Conservation (phyloP, 2,797 vertebrate species). For the Cygnus olor region DNA sequence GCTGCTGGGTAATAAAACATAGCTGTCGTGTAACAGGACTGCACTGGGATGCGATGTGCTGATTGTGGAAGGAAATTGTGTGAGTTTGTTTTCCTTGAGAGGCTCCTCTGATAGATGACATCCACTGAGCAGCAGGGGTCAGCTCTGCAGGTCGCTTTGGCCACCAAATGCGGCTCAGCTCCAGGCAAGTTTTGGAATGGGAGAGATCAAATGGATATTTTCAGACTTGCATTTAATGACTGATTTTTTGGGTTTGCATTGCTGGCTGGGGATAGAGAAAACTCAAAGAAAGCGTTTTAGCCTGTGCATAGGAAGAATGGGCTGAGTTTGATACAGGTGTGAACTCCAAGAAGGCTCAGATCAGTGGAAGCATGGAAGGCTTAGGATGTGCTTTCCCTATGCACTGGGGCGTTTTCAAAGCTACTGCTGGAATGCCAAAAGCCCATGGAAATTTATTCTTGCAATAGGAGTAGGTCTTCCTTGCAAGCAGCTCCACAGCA, state of each 20-base stretch:
- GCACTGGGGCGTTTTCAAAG: neutral
- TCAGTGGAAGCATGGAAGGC: neutral
- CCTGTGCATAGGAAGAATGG: neutral
- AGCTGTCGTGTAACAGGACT: fast-evolving
- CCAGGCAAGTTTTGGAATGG: neutral
- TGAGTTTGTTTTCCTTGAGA: neutral
- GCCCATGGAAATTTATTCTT: neutral
- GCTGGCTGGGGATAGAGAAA: neutral
- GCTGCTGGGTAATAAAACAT: neutral
- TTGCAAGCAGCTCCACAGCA: neutral
- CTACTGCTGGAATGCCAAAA: neutral
- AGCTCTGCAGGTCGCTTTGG: neutral
- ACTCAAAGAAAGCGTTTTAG: neutral
- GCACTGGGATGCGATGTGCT: neutral
- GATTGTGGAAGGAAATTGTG: neutral
- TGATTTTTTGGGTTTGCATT: neutral
- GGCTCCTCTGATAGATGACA: neutral
- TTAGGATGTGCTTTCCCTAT: neutral
- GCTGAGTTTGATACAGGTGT: neutral
- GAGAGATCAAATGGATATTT: neutral
- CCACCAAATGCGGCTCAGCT: neutral
- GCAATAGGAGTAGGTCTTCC: neutral
- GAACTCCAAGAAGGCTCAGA: neutral
- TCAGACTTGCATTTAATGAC: neutral
- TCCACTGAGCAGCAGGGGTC: neutral